Evolutionary conservation across 2,113 vertebrate species (phyloP).

Genomic region (Pteropus alecto): DNA sequence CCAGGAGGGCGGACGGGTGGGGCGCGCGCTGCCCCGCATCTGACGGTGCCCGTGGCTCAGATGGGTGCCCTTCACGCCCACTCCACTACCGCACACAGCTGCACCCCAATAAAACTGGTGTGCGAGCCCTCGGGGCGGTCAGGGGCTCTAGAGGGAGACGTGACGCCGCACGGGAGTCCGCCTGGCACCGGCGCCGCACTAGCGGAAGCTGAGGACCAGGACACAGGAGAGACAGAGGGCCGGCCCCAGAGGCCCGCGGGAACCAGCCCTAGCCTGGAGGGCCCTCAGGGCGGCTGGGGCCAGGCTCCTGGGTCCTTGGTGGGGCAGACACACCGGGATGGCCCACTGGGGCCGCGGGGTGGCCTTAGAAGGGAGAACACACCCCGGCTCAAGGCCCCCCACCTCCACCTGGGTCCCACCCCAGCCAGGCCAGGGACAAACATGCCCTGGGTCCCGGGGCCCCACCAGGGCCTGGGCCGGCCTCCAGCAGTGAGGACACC

Average conservation of each 20-base stretch:
- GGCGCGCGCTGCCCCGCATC: background rate
- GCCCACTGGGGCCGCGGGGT: background rate
- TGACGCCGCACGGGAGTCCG: accelerated
- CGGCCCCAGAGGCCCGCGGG: background rate
- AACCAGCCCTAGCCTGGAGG: too few species aligned
- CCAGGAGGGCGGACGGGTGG: background rate
- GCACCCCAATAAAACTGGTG: accelerated
- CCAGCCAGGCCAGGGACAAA: background rate
- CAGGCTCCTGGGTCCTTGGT: too few species aligned
- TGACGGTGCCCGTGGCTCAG: accelerated
- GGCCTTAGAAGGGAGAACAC: background rate
- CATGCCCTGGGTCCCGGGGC: background rate
- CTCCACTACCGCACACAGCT: accelerated
- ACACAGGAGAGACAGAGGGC: background rate
- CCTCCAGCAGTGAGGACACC: background rate
- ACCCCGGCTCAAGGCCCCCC: background rate
- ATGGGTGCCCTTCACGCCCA: accelerated
- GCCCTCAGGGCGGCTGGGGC: background rate
- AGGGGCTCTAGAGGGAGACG: accelerated
- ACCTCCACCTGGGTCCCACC: background rate
- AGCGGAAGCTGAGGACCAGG: background rate
- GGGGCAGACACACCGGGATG: background rate
- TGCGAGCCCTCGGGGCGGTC: background rate
- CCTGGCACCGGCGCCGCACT: too few species aligned
- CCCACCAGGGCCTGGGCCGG: accelerated